Conservation (phyloP, 2,888 invertebrate species). For the Torymus auratus region DNA sequence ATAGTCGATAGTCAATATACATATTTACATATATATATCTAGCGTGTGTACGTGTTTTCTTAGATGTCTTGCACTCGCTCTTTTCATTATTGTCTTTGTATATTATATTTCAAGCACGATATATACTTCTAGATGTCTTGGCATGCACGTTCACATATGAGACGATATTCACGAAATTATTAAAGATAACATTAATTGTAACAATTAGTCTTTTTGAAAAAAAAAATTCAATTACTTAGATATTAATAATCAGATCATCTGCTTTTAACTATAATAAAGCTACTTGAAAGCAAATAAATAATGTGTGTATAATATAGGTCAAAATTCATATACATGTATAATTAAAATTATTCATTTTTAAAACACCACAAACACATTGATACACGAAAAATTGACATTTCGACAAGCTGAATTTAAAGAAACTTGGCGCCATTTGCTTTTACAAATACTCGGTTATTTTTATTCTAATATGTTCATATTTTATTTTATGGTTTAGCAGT, state of each 20-base stretch:
- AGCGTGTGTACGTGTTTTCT: conserved; percentile 73
- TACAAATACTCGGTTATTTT: conserved; percentile 5
- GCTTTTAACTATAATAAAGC: conserved; percentile 15
- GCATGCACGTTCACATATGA: conserved; percentile 74
- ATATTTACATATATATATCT: conserved; percentile 57
- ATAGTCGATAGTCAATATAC: conserved; percentile 67
- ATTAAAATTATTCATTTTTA: conserved; percentile 8
- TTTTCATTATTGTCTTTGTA: conserved; percentile 67
- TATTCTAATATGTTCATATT: conserved; percentile 14
- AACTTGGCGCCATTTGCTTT: conserved; percentile 22
- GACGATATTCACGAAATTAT: conserved; percentile 59
- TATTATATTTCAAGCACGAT: conserved; percentile 64
- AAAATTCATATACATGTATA: conserved; percentile 27
- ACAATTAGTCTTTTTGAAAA: too few relatives aligned
- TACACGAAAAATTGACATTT: conserved; percentile 18
- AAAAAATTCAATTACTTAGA: conserved; percentile 2
- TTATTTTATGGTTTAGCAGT: conserved; percentile 6
- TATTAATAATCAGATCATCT: conserved; percentile 25
- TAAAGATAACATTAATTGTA: too few relatives aligned
- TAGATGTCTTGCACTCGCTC: conserved; percentile 75
- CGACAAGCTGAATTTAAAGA: conserved; percentile 11
- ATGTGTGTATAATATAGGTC: conserved; percentile 56
- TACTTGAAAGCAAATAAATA: conserved; percentile 30
- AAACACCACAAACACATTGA: conserved; percentile 35
- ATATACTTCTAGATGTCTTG: conserved; percentile 73